phyloP scores from a whole-genome alignment of 2,113 vertebrate genomes.

The Seriola aureovittata region DNA sequence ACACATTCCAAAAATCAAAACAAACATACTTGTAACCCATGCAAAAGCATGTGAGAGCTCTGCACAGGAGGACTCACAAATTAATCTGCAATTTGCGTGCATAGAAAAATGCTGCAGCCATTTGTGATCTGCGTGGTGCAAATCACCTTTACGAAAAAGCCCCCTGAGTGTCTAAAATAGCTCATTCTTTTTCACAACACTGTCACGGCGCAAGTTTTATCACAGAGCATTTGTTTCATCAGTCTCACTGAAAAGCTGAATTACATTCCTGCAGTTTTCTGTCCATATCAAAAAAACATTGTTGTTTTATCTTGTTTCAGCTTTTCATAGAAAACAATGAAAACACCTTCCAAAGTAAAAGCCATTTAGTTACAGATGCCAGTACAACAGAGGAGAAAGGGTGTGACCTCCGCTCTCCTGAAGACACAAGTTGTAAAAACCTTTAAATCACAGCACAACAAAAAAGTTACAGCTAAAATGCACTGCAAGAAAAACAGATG shows the following conservation, averaged over 20 bases:
- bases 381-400: background rate
- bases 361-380: background rate
- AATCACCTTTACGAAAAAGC: background rate
- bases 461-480: background rate
- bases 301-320: background rate
- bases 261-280: background rate
- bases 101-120: background rate
- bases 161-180: background rate
- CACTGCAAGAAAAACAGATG: background rate
- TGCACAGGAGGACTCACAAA: background rate
- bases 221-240: background rate
- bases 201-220: background rate
- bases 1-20: constrained; percentile 4
- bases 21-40: background rate
- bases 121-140: background rate
- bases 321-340: background rate
- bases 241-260: background rate
- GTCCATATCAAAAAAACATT: background rate
- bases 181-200: background rate
- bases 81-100: background rate
- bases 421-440: background rate
- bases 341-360: background rate
- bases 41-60: background rate
- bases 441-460: background rate
- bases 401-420: background rate